Percentiles rank a stretch among this genome's conserved stretches.
Evolutionary conservation across 2,113 vertebrate genomes (phyloP).

Genomic region (Numenius arquata): DNA sequence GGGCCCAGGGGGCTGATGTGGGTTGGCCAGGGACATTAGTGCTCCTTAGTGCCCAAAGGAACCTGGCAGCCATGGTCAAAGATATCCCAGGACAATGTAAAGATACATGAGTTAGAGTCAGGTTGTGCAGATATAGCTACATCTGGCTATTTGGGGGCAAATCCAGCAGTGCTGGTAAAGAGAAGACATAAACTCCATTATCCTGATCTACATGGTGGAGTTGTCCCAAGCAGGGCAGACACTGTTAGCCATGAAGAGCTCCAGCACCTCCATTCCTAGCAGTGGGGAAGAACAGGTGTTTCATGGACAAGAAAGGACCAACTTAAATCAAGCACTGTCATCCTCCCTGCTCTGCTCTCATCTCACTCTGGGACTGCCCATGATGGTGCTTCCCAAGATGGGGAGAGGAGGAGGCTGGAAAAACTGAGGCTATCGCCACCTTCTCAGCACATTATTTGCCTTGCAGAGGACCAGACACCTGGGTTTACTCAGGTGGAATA

Average conservation of each 20-base stretch:
- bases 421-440: background rate
- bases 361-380: background rate
- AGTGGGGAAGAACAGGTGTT: background rate
- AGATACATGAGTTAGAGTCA: background rate
- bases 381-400: rapidly evolving
- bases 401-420: background rate
- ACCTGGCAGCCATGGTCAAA: background rate
- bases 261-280: background rate
- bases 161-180: background rate
- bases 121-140: background rate
- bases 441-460: background rate
- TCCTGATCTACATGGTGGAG: background rate
- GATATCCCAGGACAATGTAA: background rate
- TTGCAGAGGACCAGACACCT: background rate
- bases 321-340: background rate
- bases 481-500: background rate
- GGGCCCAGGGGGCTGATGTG: background rate
- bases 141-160: background rate
- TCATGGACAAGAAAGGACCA: background rate
- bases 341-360: background rate
- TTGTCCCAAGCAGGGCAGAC: background rate
- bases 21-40: background rate
- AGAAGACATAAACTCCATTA: background rate
- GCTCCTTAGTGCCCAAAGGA: background rate
- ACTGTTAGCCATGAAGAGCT: background rate